phyloP scores from a whole-genome alignment of 2,797 vertebrate genomes.

The Neosilurus hyrtlii region DNA sequence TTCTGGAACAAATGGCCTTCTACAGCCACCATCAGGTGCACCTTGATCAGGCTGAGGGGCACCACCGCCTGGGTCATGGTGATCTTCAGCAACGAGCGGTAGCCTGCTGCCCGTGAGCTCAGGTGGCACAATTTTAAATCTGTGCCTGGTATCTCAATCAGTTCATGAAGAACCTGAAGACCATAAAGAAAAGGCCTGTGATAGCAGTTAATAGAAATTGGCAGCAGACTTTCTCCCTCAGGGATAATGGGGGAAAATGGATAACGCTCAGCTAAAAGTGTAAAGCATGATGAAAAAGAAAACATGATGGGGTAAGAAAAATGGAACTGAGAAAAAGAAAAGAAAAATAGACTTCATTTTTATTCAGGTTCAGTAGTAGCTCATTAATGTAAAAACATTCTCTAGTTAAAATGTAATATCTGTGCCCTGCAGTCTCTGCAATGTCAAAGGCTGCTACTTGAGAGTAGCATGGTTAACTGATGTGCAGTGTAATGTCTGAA shows the following conservation, averaged over 20 bases:
- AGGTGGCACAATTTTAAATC: slow-evolving; percentile 91
- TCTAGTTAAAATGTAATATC: slow-evolving; percentile 26
- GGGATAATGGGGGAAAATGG: slow-evolving; percentile 49
- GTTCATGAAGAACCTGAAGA: slow-evolving; percentile 93
- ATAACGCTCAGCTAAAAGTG: slow-evolving; percentile 4
- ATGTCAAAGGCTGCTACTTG: slow-evolving; percentile 11
- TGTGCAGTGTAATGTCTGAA: slow-evolving; percentile 23
- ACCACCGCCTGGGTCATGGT: slow-evolving; percentile 95
- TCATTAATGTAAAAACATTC: slow-evolving; percentile 37
- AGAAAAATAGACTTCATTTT: slow-evolving; percentile 43
- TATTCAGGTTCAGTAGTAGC: slow-evolving; percentile 33
- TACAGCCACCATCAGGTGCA: slow-evolving; percentile 97
- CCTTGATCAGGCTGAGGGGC: slow-evolving; percentile 93
- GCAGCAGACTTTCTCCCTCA: not conserved
- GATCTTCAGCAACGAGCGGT: slow-evolving; percentile 94
- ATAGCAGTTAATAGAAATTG: slow-evolving; percentile 56
- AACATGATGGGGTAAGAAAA: slow-evolving; percentile 50
- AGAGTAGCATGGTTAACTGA: slow-evolving; percentile 9
- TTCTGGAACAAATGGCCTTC: slow-evolving; percentile 98
- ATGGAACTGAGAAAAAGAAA: slow-evolving; percentile 49
- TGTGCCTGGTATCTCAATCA: slow-evolving; percentile 91
- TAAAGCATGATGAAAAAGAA: slow-evolving; percentile 39
- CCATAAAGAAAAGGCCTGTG: slow-evolving; percentile 51
- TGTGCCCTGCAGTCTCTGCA: slow-evolving; percentile 17
- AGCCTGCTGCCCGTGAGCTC: slow-evolving; percentile 91